Evolutionary conservation across 2,888 invertebrate genomes (phyloP).

Genomic region (Eupeodes latifasciatus): DNA sequence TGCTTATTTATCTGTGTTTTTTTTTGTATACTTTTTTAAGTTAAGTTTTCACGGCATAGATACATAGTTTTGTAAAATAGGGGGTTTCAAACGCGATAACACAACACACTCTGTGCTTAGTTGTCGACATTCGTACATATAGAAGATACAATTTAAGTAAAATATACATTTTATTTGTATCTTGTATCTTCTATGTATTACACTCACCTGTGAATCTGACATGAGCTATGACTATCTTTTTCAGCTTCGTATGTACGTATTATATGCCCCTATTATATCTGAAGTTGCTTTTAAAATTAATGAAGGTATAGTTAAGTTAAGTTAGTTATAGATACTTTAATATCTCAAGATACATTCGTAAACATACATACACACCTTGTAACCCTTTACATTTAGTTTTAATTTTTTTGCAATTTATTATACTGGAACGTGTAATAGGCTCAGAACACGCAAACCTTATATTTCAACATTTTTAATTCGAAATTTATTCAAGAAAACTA

Average conservation of each 20-base stretch:
- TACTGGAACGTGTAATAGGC: constrained; percentile 46
- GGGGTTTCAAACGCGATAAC: constrained; percentile 28
- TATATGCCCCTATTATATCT: constrained; percentile 47
- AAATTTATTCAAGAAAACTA: constrained; percentile 55
- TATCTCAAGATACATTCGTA: background rate
- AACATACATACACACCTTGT: background rate
- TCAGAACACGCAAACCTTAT: constrained; percentile 50
- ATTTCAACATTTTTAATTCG: constrained; percentile 53
- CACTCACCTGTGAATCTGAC: constrained; percentile 11
- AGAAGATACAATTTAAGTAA: background rate
- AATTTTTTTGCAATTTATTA: constrained; percentile 64
- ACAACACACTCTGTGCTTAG: background rate
- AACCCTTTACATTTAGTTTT: constrained; percentile 54
- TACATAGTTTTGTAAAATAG: constrained; percentile 36
- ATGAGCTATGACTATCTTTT: constrained; percentile 1
- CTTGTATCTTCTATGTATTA: background rate
- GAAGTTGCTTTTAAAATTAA: constrained; percentile 43
- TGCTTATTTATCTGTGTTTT: background rate
- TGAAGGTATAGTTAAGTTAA: constrained; percentile 19
- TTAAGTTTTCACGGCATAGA: constrained; percentile 35
- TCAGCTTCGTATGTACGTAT: background rate
- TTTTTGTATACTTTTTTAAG: constrained; percentile 12
- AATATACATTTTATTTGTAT: background rate
- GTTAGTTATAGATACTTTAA: background rate
- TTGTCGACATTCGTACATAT: background rate